Base-by-base conservation (phyloP, 2,888 invertebrate species). In the Myathropa florea region DNA sequence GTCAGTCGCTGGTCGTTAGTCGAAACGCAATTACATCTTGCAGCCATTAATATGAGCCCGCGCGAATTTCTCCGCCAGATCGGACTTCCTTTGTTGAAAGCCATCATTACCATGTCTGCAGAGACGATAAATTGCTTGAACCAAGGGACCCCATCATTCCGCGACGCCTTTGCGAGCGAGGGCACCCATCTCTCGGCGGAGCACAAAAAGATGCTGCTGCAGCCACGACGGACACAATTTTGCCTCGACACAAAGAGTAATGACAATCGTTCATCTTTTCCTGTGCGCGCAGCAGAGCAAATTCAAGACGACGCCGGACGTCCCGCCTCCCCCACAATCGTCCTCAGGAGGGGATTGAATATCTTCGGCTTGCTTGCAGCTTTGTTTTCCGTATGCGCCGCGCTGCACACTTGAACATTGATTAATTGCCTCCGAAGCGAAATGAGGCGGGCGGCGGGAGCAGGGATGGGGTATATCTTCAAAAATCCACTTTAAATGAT, bases 191-290 rank as follows among this genome's bases (percentile, higher is more conserved):
- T 6, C 1, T n/a, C 18, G n/a, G n/a, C 46, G 61, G 24, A 46
- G 60, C 36, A 64, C 53, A 79, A 71, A 18, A 79, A 71, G 70
- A 61, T 53, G 36, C 12, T 55, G 55, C 57, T 61, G 55, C 67
- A 55, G 67, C 79, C 57, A 30, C 75, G n/a, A 75, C 61, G 28
- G 76, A 67, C 72, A 70, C 82, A 78, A 81, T 84, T 81, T 83
- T 39, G n/a, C 68, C 60, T 64, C 78, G 87, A 88, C 88, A 46
- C 46, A 82, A 76, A 79, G 80, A 88, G 80, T 84, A 88, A 88
- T 88, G 88, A 88, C 83, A 88, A 81, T 85, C 80, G 82, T 88
- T 88, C 88, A 85, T 88, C 80, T 83, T 81, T 83, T 76, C 67
- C 60, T 72, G 23, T 36, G 39, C 28, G 57, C 57, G 46, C 36